phyloP scores from a whole-genome alignment of 2,113 vertebrate species.

The Rhinolophus ferrumequinum region DNA sequence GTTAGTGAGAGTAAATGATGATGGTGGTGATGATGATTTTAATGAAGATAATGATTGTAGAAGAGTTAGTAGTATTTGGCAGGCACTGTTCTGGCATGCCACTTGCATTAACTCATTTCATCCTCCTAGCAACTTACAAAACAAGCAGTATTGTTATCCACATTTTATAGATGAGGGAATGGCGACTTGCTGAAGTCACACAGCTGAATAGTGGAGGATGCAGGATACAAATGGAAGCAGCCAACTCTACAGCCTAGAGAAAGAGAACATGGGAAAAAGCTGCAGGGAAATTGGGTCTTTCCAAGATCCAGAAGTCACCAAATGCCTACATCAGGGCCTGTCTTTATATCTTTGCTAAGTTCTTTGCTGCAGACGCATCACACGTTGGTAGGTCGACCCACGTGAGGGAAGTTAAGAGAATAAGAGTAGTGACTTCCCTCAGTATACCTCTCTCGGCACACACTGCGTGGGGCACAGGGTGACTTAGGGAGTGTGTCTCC shows the following conservation, averaged over 20 bases:
- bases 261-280: background rate
- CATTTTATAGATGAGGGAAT: background rate
- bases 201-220: background rate
- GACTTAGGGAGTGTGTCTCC: background rate
- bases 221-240: background rate
- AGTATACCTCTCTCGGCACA: background rate
- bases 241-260: background rate
- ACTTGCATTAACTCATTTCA: background rate
- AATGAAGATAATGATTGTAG: background rate
- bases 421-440: background rate
- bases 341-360: background rate
- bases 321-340: background rate
- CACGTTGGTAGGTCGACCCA: too few relatives aligned
- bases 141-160: background rate
- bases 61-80: background rate
- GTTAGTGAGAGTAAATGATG: background rate
- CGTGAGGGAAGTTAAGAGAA: background rate
- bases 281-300: background rate
- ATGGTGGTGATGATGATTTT: background rate
- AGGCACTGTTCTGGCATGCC: background rate
- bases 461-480: background rate
- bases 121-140: background rate
- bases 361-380: background rate
- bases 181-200: background rate
- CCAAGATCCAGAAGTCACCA: background rate